phyloP scores from a whole-genome alignment of 1,140 invertebrate species.

The Steinernema feltiae region DNA sequence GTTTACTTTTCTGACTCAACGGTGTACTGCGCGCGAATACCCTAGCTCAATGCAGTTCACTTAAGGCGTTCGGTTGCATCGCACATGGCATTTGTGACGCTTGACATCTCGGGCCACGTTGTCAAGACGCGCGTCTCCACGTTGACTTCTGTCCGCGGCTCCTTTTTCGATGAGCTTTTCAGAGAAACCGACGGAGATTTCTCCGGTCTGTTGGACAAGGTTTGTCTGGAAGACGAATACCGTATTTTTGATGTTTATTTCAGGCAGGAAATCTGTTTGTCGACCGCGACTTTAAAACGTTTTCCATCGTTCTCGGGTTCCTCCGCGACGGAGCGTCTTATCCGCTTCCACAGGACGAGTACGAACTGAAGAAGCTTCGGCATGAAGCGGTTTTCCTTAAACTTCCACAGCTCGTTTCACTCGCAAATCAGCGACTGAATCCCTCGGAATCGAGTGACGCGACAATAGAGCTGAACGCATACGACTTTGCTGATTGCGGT shows the following conservation, averaged over 20 bases:
- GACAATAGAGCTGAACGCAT: slow-evolving; percentile 17
- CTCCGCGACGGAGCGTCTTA: slow-evolving; percentile 31
- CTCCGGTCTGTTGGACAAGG: slow-evolving; percentile 19
- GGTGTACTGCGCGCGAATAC: not conserved
- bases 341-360: slow-evolving; percentile 35
- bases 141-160: slow-evolving; percentile 14
- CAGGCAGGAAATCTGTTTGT: slow-evolving; percentile 36
- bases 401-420: not conserved
- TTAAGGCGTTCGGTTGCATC: not conserved
- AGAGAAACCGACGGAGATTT: slow-evolving; percentile 15
- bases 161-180: slow-evolving; percentile 23
- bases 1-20: not conserved
- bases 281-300: slow-evolving; percentile 32
- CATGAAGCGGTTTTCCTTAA: slow-evolving; percentile 29
- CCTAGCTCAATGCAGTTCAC: not conserved
- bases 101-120: slow-evolving; percentile 20
- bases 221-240: not conserved
- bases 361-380: slow-evolving; percentile 25
- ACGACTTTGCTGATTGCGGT: slow-evolving; percentile 23
- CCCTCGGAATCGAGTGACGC: not conserved
- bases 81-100: slow-evolving; percentile 14
- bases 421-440: not conserved
- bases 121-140: slow-evolving; percentile 24
- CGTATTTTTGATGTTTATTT: slow-evolving; percentile 16
- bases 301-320: slow-evolving; percentile 32